Evolutionary conservation across 2,113 vertebrate species (phyloP), one percentile per base, ranked within the genome.

Genomic region (Hippocampus barbouri): DNA sequence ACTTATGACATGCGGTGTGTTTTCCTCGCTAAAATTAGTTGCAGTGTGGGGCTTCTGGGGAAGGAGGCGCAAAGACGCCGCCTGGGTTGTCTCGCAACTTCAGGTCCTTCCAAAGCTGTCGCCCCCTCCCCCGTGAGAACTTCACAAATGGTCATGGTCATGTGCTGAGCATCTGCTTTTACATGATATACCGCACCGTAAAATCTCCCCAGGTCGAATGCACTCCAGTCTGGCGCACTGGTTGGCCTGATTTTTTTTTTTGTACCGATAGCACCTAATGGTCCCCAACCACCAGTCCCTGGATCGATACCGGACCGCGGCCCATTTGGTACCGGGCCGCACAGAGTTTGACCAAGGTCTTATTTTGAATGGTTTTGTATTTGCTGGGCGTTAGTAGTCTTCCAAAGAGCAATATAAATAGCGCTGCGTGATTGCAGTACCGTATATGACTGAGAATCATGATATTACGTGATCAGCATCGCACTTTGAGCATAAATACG

Each of bases 111-210:
- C 78, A 83, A 86, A 78, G 83, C 79, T 83, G 86, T 83, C 79
- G 74, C 73, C 68, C 79, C 18, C 10, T 18, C 27, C 85, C 79
- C 74, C 69, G 79, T 69, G 73, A 82, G 64, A 70, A 82, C 78
- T 81, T 74, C 40, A 81, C 73, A 81, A 83, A 78, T 75, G 83
- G 76, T 15, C 61, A 27, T 59, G 57, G 25, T 30, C 25, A 34
- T 89, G 9, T n/a, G 87, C 77, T 30, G 78, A 73, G 73, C 83
- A 90, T 91, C 85, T 90, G 87, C 23, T 8, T 59, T 27, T 59
- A 27, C 23, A 14, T 6, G 12, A 59, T 27, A 9, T 23, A 61
- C 27, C 1, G 14, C 18, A 6, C 34, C 34, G 5, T 38, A 5
- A 15, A 34, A 27, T 7, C 27, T 12, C 5, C 25, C 25, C 59